Conservation (phyloP, 2,113 vertebrate genomes). For the Gobius niger region DNA sequence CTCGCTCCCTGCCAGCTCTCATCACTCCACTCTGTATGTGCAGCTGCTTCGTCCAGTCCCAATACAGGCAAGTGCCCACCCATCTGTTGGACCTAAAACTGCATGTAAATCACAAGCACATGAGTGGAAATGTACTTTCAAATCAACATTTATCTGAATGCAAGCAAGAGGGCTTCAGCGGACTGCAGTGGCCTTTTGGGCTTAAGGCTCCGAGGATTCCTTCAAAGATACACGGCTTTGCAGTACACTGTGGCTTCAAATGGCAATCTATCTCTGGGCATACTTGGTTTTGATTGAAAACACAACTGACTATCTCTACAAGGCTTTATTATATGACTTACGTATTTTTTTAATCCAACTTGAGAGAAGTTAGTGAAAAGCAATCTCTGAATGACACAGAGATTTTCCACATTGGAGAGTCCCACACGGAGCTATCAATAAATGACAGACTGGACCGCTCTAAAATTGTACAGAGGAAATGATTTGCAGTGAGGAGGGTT, state of each 20-base stretch:
- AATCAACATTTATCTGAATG: conserved; percentile 48
- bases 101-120: conserved; percentile 48
- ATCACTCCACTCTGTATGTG: conserved; percentile 46
- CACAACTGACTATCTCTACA: conserved; percentile 8
- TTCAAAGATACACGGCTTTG: background rate
- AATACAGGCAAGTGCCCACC: conserved; percentile 49
- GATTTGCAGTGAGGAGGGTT: no score
- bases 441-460: no score
- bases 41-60: conserved; percentile 54
- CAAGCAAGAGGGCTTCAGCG: conserved; percentile 16
- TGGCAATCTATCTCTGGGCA: background rate
- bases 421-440: no score
- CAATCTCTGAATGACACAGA: no score
- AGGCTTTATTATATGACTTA: background rate
- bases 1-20: conserved; percentile 30
- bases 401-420: no score
- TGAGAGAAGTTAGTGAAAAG: no score
- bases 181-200: conserved; percentile 8
- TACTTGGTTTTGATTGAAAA: background rate
- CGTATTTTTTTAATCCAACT: background rate
- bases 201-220: conserved; percentile 9
- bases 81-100: conserved; percentile 59
- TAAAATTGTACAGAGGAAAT: no score
- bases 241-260: background rate
- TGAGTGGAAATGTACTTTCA: conserved; percentile 34